A percentile compares a stretch with the other conserved stretches of the same genome.
Conservation (phyloP, 2,797 vertebrate genomes). For the Vultur gryphus region DNA sequence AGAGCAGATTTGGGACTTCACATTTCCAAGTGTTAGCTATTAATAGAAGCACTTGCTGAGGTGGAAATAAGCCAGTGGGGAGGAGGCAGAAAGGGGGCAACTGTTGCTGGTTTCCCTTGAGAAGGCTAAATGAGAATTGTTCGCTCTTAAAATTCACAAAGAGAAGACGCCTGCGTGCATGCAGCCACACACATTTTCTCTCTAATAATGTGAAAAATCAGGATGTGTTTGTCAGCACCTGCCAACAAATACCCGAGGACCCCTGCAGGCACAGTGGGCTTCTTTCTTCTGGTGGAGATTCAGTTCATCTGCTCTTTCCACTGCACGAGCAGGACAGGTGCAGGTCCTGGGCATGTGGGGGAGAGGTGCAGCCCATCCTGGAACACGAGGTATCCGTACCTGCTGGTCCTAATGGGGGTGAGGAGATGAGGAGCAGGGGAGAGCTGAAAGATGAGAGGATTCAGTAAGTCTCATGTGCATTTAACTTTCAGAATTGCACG, state of each 20-base stretch:
- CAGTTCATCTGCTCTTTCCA: neutral
- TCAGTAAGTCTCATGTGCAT: accelerated
- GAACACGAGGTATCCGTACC: neutral
- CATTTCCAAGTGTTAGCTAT: neutral
- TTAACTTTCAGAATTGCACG: neutral
- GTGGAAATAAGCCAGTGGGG: neutral
- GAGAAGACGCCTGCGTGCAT: neutral
- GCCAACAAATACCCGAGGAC: neutral
- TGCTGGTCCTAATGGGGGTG: neutral
- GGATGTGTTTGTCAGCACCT: neutral
- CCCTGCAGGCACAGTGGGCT: neutral
- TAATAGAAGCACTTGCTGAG: neutral
- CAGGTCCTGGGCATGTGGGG: neutral
- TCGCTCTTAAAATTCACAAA: neutral
- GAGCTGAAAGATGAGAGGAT: neutral
- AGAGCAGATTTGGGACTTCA: neutral
- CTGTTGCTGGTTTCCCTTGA: neutral
- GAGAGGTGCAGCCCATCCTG: neutral
- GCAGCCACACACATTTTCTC: neutral
- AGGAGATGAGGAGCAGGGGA: neutral
- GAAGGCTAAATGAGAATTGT: neutral
- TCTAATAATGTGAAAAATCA: neutral
- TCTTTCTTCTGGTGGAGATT: neutral
- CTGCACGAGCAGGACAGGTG: neutral
- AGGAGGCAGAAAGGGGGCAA: neutral